These are phyloP conservation scores for Avahi laniger DNA, from an alignment of 2,797 vertebrate species.

Conservation along the genomic window DNA sequence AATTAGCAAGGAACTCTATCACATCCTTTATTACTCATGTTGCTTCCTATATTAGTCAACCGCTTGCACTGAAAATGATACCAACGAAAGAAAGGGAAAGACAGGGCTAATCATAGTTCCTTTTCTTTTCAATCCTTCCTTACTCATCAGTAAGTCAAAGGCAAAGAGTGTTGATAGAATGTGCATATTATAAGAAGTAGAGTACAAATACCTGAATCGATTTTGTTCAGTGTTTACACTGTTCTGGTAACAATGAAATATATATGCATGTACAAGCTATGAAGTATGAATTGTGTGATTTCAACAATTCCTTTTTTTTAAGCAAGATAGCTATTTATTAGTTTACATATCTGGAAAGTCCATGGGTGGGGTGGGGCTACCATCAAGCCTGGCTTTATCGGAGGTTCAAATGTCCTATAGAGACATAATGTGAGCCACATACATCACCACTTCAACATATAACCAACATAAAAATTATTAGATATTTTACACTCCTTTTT, in stretches of 20 bases:
- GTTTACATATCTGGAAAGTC: too few relatives aligned
- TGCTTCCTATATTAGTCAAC: background rate
- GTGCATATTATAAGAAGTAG: background rate
- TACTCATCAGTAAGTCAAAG: background rate
- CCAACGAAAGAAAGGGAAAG: background rate
- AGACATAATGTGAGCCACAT: too few relatives aligned
- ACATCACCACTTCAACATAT: too few relatives aligned
- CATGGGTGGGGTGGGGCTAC: too few relatives aligned
- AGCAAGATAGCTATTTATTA: too few relatives aligned
- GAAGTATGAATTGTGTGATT: background rate
- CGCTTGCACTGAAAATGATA: background rate
- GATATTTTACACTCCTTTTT: too few relatives aligned
- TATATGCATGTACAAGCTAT: background rate
- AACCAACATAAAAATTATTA: too few relatives aligned
- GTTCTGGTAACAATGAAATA: background rate
- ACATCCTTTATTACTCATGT: background rate
- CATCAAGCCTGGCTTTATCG: too few relatives aligned
- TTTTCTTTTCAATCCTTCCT: background rate
- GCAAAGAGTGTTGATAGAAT: background rate
- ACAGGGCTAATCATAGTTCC: accelerated
- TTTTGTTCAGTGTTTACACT: background rate
- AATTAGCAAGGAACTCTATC: background rate
- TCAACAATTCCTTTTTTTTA: background rate
- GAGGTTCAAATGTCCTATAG: too few relatives aligned
- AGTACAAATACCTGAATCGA: background rate